Conservation (phyloP, 2,888 invertebrate genomes). For the Andrena flavipes region DNA sequence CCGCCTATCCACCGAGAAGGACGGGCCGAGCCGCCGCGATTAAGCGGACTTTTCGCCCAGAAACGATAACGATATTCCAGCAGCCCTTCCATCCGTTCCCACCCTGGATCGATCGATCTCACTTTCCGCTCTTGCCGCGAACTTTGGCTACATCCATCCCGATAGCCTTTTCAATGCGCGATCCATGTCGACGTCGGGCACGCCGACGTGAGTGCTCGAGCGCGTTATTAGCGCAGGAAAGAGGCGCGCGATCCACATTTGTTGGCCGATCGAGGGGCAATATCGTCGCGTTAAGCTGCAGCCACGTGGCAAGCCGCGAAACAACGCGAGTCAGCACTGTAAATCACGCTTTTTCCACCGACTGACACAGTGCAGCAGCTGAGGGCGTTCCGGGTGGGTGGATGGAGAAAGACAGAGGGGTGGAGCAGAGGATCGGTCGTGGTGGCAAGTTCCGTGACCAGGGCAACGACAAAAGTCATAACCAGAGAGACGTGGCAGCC, state of each 20-base stretch:
- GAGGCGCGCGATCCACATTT: neutral
- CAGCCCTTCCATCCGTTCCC: slow-evolving; percentile 20
- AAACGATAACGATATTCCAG: slow-evolving; percentile 40
- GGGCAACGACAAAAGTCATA: slow-evolving; percentile 60
- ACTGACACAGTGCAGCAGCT: slow-evolving; percentile 6
- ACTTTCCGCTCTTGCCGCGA: neutral
- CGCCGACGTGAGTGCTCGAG: neutral
- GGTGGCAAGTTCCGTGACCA: slow-evolving; percentile 19
- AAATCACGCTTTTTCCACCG: slow-evolving; percentile 61
- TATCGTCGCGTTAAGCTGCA: slow-evolving; percentile 31
- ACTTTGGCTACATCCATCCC: neutral
- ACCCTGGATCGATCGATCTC: neutral
- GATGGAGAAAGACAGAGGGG: neutral
- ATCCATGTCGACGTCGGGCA: neutral
- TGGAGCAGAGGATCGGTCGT: slow-evolving; percentile 15
- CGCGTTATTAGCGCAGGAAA: neutral
- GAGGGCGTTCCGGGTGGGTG: too few relatives aligned
- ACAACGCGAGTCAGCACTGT: slow-evolving; percentile 42
- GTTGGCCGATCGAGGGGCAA: slow-evolving; percentile 5
- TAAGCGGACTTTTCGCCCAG: slow-evolving; percentile 57
- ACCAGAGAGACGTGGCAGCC: slow-evolving; percentile 34
- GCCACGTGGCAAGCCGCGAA: slow-evolving; percentile 52
- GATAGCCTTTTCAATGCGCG: neutral
- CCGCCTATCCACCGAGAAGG: slow-evolving; percentile 49
- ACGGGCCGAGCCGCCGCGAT: slow-evolving; percentile 49